Percentiles rank a stretch among this genome's conserved stretches.
phyloP scores from a whole-genome alignment of 2,113 vertebrate genomes.

The Phalacrocorax aristotelis region DNA sequence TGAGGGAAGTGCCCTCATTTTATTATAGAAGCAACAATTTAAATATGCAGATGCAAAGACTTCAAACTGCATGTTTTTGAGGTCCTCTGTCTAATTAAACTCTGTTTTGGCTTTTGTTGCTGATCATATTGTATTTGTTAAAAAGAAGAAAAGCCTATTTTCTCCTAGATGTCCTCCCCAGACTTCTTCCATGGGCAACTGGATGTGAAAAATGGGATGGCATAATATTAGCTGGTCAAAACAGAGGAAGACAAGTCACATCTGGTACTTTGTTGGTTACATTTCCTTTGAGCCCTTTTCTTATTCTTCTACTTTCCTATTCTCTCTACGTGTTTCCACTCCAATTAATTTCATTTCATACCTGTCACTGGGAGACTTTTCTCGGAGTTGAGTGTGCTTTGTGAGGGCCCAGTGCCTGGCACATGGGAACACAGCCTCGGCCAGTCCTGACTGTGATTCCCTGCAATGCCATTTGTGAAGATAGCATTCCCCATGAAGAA shows the following conservation, averaged over 20 bases:
- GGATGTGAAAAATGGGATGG: background rate
- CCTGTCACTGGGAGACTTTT: background rate
- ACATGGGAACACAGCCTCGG: accelerated
- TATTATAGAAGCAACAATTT: background rate
- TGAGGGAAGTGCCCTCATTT: background rate
- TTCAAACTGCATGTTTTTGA: background rate
- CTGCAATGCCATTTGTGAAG: background rate
- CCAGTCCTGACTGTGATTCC: background rate
- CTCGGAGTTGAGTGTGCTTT: background rate
- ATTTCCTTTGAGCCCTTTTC: background rate
- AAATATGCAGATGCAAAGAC: background rate
- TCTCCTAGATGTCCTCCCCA: background rate
- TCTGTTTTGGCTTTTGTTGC: background rate
- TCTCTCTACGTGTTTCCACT: accelerated
- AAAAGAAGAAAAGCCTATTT: background rate
- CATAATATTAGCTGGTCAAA: background rate
- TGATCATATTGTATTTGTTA: background rate
- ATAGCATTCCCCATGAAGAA: background rate
- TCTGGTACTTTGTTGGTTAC: background rate
- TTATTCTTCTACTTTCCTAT: background rate
- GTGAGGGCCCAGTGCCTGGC: background rate
- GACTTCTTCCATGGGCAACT: background rate
- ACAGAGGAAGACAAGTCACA: background rate
- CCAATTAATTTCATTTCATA: background rate
- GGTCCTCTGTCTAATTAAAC: background rate